These are phyloP conservation scores for Anolis sagrei DNA, from an alignment of 2,113 vertebrate genomes.

Conservation along the genomic window DNA sequence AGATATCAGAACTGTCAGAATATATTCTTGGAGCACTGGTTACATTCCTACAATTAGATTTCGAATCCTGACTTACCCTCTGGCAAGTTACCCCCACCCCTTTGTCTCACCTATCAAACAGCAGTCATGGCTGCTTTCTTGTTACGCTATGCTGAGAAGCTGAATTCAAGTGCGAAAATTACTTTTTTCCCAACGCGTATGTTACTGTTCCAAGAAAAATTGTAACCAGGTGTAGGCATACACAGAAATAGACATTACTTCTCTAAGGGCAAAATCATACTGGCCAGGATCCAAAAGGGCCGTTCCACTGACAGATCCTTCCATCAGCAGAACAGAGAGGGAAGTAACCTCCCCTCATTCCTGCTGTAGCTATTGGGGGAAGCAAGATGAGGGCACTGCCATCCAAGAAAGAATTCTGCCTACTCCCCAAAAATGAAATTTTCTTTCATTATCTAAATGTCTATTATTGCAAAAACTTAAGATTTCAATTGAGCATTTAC, in stretches of 20 bases:
- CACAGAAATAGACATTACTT: neutral
- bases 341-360: neutral
- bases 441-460: too few species aligned
- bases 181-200: neutral
- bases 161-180: slow-evolving; percentile 21
- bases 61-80: neutral
- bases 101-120: slow-evolving; percentile 9
- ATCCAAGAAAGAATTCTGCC: too few species aligned
- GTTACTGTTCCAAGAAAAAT: neutral
- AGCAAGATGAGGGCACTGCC: too few species aligned
- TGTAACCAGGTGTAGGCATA: neutral
- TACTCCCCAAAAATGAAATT: too few species aligned
- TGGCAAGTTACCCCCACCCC: slow-evolving; percentile 14
- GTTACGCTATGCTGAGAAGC: neutral
- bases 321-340: neutral
- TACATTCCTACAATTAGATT: neutral
- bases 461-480: too few species aligned
- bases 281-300: neutral
- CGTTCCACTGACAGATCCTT: neutral
- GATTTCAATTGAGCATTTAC: too few species aligned
- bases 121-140: neutral
- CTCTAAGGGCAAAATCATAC: neutral
- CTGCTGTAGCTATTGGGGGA: neutral
- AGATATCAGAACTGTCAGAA: neutral
- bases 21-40: neutral